Evolutionary conservation across 2,113 vertebrate species (phyloP).

Genomic region (Dissostichus mawsoni): DNA sequence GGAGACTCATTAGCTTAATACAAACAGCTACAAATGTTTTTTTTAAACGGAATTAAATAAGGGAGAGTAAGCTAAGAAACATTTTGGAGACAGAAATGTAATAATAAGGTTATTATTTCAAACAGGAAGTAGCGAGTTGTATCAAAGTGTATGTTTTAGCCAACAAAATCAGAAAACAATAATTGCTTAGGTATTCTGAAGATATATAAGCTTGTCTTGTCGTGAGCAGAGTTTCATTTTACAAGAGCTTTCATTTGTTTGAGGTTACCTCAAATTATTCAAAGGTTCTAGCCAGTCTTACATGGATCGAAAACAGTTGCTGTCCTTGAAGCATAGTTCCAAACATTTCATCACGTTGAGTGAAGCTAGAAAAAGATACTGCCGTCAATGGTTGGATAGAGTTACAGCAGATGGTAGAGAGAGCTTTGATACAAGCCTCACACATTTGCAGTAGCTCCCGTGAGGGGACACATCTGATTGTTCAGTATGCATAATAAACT

Average conservation of each 20-base stretch:
- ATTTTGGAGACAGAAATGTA: not conserved
- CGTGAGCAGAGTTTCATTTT: not conserved
- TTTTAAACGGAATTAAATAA: too few relatives aligned
- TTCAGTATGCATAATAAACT: not conserved
- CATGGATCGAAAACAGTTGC: slow-evolving; percentile 6
- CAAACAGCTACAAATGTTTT: not conserved
- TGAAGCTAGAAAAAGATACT: slow-evolving; percentile 8
- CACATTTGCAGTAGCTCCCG: slow-evolving; percentile 25
- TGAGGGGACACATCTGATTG: slow-evolving; percentile 45
- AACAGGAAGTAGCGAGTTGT: not conserved
- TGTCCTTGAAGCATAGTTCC: slow-evolving; percentile 13
- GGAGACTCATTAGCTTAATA: slow-evolving; percentile 21
- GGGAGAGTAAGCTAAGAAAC: not conserved
- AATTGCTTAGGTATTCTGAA: not conserved
- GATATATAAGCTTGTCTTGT: slow-evolving; percentile 7
- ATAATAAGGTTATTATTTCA: slow-evolving; percentile 13
- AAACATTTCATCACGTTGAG: slow-evolving; percentile 23
- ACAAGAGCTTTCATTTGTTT: slow-evolving; percentile 38
- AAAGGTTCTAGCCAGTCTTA: slow-evolving; percentile 18
- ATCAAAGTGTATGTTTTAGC: slow-evolving; percentile 14
- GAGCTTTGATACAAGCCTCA: slow-evolving; percentile 16
- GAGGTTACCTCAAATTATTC: slow-evolving; percentile 22
- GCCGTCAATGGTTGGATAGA: slow-evolving; percentile 24
- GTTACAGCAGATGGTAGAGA: not conserved
- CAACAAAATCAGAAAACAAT: not conserved